Evolutionary conservation across 2,888 invertebrate species (phyloP), one percentile per base, ranked within the genome.

Genomic region (Empis livida): DNA sequence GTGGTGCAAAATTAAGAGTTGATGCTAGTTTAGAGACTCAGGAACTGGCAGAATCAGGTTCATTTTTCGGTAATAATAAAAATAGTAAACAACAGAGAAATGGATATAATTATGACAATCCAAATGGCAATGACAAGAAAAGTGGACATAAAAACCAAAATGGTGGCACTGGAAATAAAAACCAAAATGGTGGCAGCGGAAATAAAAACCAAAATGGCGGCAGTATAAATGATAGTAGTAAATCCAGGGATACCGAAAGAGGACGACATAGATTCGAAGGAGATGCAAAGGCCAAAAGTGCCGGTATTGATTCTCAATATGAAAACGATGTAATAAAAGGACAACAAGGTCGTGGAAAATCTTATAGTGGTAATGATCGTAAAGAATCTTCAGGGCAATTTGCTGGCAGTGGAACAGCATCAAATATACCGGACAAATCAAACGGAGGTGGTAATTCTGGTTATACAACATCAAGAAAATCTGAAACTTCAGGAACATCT

Each of bases 1-100:
- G 8, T 27, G 23, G 8, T 27, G 9, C 23, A 27, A 27, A 35
- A 37, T 56, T 57, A 23, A 62, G 63, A 5, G 31, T 42, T 35
- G 15, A 15, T 38, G 30, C 20, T 16, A n/a, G 37, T 42, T 38
- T 32, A 51, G 83, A 86, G 64, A 76, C 76, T 60, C 85, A 85
- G 61, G 75, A 80, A 4, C 74, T 79, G 0, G 82, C 84, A 14
- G 84, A 85, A 64, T 78, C 80, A 8, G 80, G 82, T 0, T 82
- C 84, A 0, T 84, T 85, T 56, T 76, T 54, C n/a, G 48, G 43
- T 37, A 53, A 57, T 37, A 42, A 62, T 54, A 14, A 54, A 59
- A 2, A 67, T 66, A 59, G 63, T 16, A 52, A 71, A 67, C 48
- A 70, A 64, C 57, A 45, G 31, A 42, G n/a, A 43, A 35, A 64